Percentiles rank a stretch among this genome's conserved stretches.
These are phyloP conservation scores for Amazona vittata DNA, from an alignment of 2,113 vertebrate species.

Conservation along the genomic window DNA sequence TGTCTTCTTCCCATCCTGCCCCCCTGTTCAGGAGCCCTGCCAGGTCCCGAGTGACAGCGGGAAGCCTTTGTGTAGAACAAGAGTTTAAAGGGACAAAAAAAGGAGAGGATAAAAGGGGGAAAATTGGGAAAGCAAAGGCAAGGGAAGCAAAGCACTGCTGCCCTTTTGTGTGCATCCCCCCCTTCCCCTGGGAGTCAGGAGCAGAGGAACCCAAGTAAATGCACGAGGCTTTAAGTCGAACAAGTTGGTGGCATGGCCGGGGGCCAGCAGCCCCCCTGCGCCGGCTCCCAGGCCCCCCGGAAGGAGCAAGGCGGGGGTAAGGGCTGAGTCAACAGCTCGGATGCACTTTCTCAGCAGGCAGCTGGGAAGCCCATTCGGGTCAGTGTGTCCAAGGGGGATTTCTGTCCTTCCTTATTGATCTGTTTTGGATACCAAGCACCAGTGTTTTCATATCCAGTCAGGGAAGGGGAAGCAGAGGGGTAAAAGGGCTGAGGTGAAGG, in stretches of 20 bases:
- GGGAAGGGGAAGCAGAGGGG: background rate
- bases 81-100: background rate
- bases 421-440: background rate
- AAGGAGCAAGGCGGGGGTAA: background rate
- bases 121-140: background rate
- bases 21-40: background rate
- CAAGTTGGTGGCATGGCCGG: background rate
- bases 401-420: background rate
- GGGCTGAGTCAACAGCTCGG: background rate
- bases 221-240: background rate
- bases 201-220: background rate
- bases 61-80: background rate
- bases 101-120: no score
- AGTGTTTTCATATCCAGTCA: background rate
- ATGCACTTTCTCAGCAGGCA: background rate
- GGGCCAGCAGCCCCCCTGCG: background rate
- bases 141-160: background rate
- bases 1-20: background rate
- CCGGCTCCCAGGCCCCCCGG: background rate
- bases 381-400: background rate
- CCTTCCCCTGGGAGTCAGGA: background rate
- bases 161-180: background rate
- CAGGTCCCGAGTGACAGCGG: background rate
- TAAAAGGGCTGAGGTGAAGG: background rate
- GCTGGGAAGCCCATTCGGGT: background rate